Conservation (phyloP, 2,113 vertebrate species). For the Piprites chloris region DNA sequence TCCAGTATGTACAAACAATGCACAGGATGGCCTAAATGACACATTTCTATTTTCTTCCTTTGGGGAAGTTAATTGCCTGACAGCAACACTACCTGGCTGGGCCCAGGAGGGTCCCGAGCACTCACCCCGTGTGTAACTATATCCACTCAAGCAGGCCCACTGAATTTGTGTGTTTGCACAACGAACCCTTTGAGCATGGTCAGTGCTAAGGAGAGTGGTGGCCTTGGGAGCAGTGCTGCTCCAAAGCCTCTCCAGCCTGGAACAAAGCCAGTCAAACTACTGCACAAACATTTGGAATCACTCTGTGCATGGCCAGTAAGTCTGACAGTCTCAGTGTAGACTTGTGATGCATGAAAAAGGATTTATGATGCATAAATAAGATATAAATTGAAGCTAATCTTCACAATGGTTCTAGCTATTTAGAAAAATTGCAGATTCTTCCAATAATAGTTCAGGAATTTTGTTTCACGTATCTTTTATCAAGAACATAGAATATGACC, state of each 20-base stretch:
- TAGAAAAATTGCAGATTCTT: not conserved
- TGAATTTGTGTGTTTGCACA: not conserved
- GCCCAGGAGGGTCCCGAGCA: not conserved
- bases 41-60: not conserved
- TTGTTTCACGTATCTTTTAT: not conserved
- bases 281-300: not conserved
- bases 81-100: not conserved
- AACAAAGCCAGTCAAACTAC: not conserved
- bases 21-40: not conserved
- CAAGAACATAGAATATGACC: not conserved
- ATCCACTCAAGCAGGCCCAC: not conserved
- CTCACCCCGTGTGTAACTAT: not conserved
- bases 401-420: not conserved
- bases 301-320: not conserved
- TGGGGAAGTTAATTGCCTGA: not conserved
- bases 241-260: not conserved
- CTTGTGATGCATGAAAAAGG: not conserved
- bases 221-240: not conserved
- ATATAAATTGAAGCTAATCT: not conserved
- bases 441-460: not conserved
- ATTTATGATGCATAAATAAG: not conserved
- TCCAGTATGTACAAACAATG: not conserved
- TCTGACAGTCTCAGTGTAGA: not conserved
- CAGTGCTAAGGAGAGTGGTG: not conserved
- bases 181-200: not conserved